Percentiles rank a stretch among this genome's conserved stretches.
Conservation (phyloP, 2,888 invertebrate genomes). For the Hemaris fuciformis region DNA sequence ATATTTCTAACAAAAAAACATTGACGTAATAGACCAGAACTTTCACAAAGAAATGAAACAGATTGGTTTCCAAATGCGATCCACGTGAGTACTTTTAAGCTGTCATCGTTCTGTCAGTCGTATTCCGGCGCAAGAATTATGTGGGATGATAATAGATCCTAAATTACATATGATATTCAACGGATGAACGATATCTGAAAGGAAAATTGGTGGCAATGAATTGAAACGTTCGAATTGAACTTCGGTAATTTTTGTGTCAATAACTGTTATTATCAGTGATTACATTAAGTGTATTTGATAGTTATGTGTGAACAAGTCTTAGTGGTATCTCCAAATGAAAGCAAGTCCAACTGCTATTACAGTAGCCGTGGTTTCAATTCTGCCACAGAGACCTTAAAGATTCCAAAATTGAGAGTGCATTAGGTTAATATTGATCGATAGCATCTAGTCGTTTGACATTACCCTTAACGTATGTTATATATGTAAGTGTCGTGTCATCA, state of each 20-base stretch:
- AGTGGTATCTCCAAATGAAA: too few relatives aligned
- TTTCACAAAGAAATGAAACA: background rate
- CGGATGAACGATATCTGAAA: background rate
- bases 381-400: too few relatives aligned
- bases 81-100: background rate
- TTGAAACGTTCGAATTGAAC: background rate
- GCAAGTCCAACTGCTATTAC: too few relatives aligned
- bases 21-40: background rate
- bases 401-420: too few relatives aligned
- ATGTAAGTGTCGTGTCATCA: too few relatives aligned
- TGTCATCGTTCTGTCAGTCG: constrained; percentile 3
- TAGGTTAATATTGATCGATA: too few relatives aligned
- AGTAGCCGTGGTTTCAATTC: too few relatives aligned
- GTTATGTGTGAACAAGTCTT: too few relatives aligned
- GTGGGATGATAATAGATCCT: background rate
- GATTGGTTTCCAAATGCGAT: constrained; percentile 2
- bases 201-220: constrained; percentile 2
- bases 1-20: background rate
- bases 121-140: constrained; percentile 1
- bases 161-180: background rate
- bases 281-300: background rate
- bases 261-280: background rate
- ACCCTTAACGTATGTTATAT: too few relatives aligned
- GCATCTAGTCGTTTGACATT: too few relatives aligned
- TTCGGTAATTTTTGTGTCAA: background rate